phyloP scores from a whole-genome alignment of 2,797 vertebrate genomes.

The Pangasius krempfi region DNA sequence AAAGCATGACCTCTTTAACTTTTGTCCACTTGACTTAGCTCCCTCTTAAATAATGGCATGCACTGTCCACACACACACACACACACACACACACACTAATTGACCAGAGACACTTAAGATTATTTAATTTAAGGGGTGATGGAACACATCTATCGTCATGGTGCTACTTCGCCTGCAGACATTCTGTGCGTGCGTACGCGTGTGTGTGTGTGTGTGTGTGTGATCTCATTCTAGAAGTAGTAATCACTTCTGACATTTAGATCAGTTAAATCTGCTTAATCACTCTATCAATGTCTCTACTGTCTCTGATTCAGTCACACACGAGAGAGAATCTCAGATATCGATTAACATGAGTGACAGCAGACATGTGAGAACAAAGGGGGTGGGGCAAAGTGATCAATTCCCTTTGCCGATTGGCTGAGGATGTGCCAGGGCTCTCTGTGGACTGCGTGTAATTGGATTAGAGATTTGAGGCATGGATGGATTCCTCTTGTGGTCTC shows the following conservation, averaged over 20 bases:
- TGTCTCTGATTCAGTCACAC: conserved; percentile 14
- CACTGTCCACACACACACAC: conserved; percentile 8
- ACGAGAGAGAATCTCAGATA: conserved; percentile 19
- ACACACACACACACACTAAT: conserved; percentile 46
- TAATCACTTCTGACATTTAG: conserved; percentile 37
- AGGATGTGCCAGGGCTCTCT: background rate
- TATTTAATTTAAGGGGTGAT: conserved; percentile 53
- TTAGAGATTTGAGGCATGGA: background rate
- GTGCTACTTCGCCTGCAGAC: conserved; percentile 13
- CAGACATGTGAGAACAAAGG: conserved; percentile 15
- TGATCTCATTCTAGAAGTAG: conserved; percentile 6
- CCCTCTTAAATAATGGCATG: background rate
- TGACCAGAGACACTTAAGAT: conserved; percentile 47
- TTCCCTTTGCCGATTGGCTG: conserved; percentile 34
- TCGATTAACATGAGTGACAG: conserved; percentile 44
- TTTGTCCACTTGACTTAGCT: conserved; percentile 15
- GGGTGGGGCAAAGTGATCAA: conserved; percentile 14
- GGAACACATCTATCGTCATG: conserved; percentile 43
- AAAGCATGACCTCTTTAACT: conserved; percentile 12
- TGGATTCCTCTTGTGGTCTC: background rate
- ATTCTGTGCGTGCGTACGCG: background rate
- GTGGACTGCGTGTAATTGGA: background rate
- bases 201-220: conserved; percentile 25
- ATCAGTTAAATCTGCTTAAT: conserved; percentile 42
- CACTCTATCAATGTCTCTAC: conserved; percentile 26